These are phyloP conservation scores for Pipistrellus pipistrellus DNA, from an alignment of 2,797 vertebrate genomes.

Conservation along the genomic window DNA sequence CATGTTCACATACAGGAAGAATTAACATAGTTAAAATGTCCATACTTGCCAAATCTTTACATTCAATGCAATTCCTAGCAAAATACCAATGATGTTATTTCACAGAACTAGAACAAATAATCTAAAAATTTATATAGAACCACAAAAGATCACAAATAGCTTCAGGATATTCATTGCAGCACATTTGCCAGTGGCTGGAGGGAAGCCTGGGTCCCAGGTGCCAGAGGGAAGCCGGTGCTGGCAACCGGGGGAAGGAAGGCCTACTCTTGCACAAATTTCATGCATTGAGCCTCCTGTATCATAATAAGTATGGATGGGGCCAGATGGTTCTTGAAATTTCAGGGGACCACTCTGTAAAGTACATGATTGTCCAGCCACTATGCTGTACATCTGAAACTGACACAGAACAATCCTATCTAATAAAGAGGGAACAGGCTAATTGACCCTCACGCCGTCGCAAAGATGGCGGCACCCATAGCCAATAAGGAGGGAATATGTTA, in stretches of 20 bases:
- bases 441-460: too few relatives aligned
- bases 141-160: neutral
- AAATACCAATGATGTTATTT: neutral
- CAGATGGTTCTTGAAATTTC: neutral
- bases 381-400: neutral
- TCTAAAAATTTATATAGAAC: neutral
- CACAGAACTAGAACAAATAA: neutral
- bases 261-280: too few relatives aligned
- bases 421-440: too few relatives aligned
- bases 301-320: neutral
- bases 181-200: too few relatives aligned
- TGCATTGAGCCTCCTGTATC: neutral
- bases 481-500: too few relatives aligned
- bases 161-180: neutral
- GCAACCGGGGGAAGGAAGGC: too few relatives aligned
- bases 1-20: neutral
- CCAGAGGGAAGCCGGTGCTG: too few relatives aligned
- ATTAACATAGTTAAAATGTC: neutral
- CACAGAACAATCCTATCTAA: neutral
- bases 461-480: too few relatives aligned
- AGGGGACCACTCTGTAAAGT: neutral
- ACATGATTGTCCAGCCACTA: neutral
- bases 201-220: too few relatives aligned
- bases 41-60: neutral
- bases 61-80: neutral